Conservation (phyloP, 2,113 vertebrate genomes). For the Lethenteron reissneri region DNA sequence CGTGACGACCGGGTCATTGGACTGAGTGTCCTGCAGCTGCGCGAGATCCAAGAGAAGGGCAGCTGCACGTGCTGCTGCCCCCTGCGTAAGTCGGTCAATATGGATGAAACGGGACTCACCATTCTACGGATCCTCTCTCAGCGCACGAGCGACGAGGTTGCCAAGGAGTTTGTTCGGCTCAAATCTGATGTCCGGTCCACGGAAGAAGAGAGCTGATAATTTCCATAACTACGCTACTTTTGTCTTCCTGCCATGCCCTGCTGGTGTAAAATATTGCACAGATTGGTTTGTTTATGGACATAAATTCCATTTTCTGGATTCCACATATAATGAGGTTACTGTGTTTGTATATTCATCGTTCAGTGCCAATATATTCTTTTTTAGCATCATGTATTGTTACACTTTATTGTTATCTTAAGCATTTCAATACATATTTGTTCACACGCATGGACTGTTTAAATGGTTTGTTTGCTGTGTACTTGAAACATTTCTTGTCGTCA, state of each 20-base stretch:
- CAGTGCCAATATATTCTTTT: neutral
- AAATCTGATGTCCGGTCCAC: slow-evolving; percentile 64
- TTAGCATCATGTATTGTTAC: no score
- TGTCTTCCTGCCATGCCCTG: slow-evolving; percentile 5
- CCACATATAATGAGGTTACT: neutral
- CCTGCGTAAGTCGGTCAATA: slow-evolving; percentile 38
- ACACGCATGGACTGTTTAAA: no score
- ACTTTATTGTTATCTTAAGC: no score
- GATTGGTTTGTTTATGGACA: neutral
- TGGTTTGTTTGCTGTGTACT: no score
- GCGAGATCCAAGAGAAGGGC: slow-evolving; percentile 42
- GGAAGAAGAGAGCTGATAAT: slow-evolving; percentile 28
- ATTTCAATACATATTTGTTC: no score
- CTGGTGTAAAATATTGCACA: neutral
- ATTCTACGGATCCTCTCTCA: slow-evolving; percentile 92
- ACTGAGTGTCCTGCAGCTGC: slow-evolving; percentile 69
- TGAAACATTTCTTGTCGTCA: no score
- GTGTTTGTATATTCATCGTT: neutral
- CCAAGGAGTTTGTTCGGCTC: slow-evolving; percentile 89
- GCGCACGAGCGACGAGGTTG: slow-evolving; percentile 76
- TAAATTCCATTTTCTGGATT: neutral
- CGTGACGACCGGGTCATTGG: slow-evolving; percentile 72
- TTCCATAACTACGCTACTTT: neutral
- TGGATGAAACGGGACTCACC: slow-evolving; percentile 80
- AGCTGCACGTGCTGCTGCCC: slow-evolving; percentile 47